These are phyloP conservation scores for Drosophila dunni DNA, from an alignment of 1,140 invertebrate genomes.

Conservation along the genomic window DNA sequence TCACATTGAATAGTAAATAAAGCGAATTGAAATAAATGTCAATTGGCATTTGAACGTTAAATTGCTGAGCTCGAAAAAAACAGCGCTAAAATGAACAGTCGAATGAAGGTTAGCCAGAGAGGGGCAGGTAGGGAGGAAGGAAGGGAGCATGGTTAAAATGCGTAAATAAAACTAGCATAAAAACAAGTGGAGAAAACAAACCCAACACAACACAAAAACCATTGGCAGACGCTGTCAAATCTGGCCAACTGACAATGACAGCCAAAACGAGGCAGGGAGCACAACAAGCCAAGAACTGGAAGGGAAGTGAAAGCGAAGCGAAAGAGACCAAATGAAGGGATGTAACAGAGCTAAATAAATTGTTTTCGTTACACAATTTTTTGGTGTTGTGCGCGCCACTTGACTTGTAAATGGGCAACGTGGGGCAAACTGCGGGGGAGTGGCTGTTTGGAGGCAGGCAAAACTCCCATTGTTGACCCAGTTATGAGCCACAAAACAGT, in stretches of 20 bases:
- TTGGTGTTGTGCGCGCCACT: conserved; percentile 74
- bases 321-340: background rate
- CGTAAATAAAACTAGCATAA: conserved; percentile 56
- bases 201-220: conserved; percentile 43
- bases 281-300: background rate
- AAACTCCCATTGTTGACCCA: conserved; percentile 71
- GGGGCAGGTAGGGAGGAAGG: background rate
- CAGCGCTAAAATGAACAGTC: conserved; percentile 35
- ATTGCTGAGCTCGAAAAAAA: conserved; percentile 16
- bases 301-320: background rate
- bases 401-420: conserved; percentile 76
- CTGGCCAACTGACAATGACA: conserved; percentile 65
- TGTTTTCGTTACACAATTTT: conserved; percentile 78
- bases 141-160: conserved; percentile 38
- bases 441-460: background rate
- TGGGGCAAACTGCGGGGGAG: conserved; percentile 1
- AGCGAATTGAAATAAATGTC: conserved; percentile 53
- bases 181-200: conserved; percentile 15
- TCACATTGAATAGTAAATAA: conserved; percentile 44
- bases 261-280: conserved; percentile 16
- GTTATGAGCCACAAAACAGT: conserved; percentile 74
- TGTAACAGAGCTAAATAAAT: conserved; percentile 72
- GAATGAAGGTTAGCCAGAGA: background rate
- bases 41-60: conserved; percentile 45
- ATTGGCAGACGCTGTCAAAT: conserved; percentile 66